These are phyloP conservation scores for Amblyteles armatorius DNA, from an alignment of 2,888 invertebrate genomes.

Conservation along the genomic window DNA sequence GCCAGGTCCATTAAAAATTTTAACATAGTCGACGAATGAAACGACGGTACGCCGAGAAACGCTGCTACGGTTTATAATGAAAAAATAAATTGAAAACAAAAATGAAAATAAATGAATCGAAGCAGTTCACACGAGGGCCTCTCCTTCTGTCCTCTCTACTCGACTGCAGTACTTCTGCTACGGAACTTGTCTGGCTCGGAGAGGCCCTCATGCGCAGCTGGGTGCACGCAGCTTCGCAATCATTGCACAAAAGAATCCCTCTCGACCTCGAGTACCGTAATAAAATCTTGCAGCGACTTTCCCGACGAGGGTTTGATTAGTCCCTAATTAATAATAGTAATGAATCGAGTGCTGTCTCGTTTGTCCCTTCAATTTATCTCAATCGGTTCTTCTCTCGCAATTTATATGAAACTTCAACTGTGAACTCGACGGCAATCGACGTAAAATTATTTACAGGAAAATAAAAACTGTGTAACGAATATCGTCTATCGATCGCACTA, in stretches of 20 bases:
- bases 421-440: not conserved
- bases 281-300: slow-evolving; percentile 20
- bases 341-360: slow-evolving; percentile 11
- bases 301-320: not conserved
- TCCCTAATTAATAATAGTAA: slow-evolving; percentile 18
- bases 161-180: not conserved
- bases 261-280: slow-evolving; percentile 6
- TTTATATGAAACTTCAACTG: not conserved
- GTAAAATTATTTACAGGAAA: not conserved
- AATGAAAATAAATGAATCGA: slow-evolving; percentile 15
- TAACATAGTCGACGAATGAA: not conserved
- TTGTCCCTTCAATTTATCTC: not conserved
- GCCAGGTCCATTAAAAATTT: slow-evolving; percentile 4
- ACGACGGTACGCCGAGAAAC: not conserved
- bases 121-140: slow-evolving; percentile 13
- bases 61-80: not conserved
- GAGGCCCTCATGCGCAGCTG: slow-evolving; percentile 8
- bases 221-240: slow-evolving; percentile 9
- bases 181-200: slow-evolving; percentile 20
- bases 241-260: slow-evolving; percentile 10
- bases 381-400: not conserved
- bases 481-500: too few relatives aligned
- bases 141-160: slow-evolving; percentile 8
- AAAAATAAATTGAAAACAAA: not conserved
- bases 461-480: not conserved